A percentile compares a stretch with the other conserved stretches of the same genome.
Evolutionary conservation across 2,888 invertebrate species (phyloP).

Genomic region (Ischnus inquisitorius): DNA sequence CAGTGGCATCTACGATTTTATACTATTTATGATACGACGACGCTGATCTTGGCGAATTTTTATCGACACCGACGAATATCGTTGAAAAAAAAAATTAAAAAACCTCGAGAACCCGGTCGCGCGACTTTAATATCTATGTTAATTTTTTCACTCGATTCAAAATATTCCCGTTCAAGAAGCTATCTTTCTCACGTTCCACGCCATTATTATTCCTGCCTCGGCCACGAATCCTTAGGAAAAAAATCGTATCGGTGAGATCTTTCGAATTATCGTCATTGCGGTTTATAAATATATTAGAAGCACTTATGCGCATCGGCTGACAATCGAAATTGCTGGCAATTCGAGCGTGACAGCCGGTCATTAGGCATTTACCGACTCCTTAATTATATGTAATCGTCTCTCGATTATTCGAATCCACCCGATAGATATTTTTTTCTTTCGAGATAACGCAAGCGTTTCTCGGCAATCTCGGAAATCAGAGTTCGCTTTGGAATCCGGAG

Average conservation of each 20-base stretch:
- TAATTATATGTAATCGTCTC: constrained; percentile 44
- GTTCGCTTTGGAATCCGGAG: not conserved
- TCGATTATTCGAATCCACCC: constrained; percentile 27
- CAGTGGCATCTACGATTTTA: not conserved
- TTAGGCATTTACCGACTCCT: constrained; percentile 42
- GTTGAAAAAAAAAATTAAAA: not conserved
- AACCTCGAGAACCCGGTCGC: not conserved
- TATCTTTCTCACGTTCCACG: not conserved
- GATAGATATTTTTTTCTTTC: constrained; percentile 1
- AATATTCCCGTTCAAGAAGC: not conserved
- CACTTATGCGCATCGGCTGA: constrained; percentile 8
- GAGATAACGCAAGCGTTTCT: not conserved
- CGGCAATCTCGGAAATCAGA: constrained; percentile 5
- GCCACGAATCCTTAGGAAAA: not conserved
- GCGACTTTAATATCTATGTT: constrained; percentile 17
- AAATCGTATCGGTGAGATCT: not conserved
- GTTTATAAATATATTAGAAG: constrained; percentile 1
- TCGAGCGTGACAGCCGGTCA: constrained; percentile 21
- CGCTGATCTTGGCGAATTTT: not conserved
- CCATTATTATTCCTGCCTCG: not conserved
- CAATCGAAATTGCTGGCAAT: constrained; percentile 6
- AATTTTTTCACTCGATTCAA: constrained; percentile 13
- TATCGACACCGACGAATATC: not conserved
- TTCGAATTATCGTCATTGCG: not conserved
- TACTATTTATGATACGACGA: not conserved